Conservation (phyloP, 1,140 invertebrate species). For the Trichonephila clavipes region DNA sequence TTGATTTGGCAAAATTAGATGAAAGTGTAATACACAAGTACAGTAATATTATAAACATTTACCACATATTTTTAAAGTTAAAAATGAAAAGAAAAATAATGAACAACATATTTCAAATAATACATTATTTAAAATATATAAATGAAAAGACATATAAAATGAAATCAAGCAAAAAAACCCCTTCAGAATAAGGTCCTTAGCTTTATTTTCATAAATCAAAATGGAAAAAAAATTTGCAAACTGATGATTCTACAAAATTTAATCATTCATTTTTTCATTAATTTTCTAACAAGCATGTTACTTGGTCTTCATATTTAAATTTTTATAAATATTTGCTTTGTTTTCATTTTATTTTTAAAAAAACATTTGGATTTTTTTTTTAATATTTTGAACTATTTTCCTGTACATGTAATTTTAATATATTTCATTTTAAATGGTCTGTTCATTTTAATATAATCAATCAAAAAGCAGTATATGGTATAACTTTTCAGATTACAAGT, state of each 20-base stretch:
- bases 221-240: too few relatives aligned
- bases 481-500: neutral
- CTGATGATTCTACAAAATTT: too few relatives aligned
- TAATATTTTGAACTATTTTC: neutral
- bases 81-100: neutral
- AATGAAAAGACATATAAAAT: constrained; percentile 37
- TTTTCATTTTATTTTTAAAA: neutral
- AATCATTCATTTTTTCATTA: too few relatives aligned
- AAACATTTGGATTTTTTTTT: neutral
- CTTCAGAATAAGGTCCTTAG: neutral
- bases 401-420: neutral
- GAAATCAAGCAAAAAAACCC: neutral
- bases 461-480: neutral
- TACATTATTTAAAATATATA: neutral
- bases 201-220: neutral
- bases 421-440: constrained; percentile 2
- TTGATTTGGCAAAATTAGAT: too few relatives aligned
- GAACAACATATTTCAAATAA: neutral
- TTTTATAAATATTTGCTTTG: too few relatives aligned
- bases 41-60: too few relatives aligned
- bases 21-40: too few relatives aligned
- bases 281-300: too few relatives aligned
- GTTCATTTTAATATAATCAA: constrained; percentile 6
- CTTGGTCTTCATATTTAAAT: too few relatives aligned
- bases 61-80: neutral